Conservation (phyloP, 2,888 invertebrate genomes). For the Eutolmus rufibarbis region DNA sequence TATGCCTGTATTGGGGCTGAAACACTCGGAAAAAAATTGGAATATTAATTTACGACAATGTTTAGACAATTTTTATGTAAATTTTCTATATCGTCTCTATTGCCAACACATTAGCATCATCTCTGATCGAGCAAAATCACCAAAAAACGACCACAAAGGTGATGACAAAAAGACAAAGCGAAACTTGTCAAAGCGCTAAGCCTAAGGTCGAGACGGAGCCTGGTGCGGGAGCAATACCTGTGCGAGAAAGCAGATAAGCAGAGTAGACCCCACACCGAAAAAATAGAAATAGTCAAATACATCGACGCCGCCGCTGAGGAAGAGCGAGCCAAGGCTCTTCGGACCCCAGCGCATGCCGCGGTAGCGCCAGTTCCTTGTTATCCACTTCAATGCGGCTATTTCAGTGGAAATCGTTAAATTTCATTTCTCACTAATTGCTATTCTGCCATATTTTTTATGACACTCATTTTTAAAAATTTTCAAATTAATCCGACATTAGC, state of each 20-base stretch:
- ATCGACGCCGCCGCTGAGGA: background rate
- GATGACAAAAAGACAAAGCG: slow-evolving; percentile 30
- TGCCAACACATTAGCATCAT: slow-evolving; percentile 32
- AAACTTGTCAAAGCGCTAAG: slow-evolving; percentile 32
- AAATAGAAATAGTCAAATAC: background rate
- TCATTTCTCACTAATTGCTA: slow-evolving; percentile 27
- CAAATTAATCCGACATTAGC: slow-evolving; percentile 2
- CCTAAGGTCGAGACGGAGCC: slow-evolving; percentile 24
- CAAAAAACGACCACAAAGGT: slow-evolving; percentile 20
- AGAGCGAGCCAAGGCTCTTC: slow-evolving; percentile 10
- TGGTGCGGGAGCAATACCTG: background rate
- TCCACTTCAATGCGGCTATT: background rate
- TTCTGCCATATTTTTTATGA: slow-evolving; percentile 5
- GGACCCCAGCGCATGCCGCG: background rate
- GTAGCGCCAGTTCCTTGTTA: slow-evolving; percentile 22
- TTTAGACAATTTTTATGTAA: slow-evolving; percentile 41
- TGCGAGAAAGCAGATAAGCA: background rate
- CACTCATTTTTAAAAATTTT: background rate
- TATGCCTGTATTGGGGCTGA: slow-evolving; percentile 3
- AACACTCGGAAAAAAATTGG: slow-evolving; percentile 32
- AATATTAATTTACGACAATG: slow-evolving; percentile 39
- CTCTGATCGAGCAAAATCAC: background rate
- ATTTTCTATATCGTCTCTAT: slow-evolving; percentile 30
- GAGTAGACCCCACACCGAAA: background rate
- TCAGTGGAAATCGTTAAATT: slow-evolving; percentile 6